These are phyloP conservation scores for Epinephelus moara DNA, from an alignment of 2,113 vertebrate species.

Conservation along the genomic window DNA sequence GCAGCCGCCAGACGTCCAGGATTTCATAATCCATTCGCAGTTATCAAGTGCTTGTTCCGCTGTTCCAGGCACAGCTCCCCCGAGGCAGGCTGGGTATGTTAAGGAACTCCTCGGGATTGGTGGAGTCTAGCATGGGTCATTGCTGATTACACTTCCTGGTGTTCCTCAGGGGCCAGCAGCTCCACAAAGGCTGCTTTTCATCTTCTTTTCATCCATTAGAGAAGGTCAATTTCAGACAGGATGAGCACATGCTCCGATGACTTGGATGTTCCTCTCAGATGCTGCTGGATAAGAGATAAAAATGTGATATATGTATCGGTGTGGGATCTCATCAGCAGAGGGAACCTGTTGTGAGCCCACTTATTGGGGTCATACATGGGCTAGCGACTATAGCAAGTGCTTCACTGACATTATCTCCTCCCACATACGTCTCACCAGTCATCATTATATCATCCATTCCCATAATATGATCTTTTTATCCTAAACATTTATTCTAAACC, in stretches of 20 bases:
- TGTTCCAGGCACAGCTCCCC: slow-evolving; percentile 49
- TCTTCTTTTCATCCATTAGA: slow-evolving; percentile 62
- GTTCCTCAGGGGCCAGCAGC: slow-evolving; percentile 63
- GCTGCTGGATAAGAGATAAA: slow-evolving; percentile 44
- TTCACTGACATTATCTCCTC: not conserved
- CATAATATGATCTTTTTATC: not conserved
- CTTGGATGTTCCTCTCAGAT: slow-evolving; percentile 28
- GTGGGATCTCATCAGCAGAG: slow-evolving; percentile 41
- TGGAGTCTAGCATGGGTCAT: slow-evolving; percentile 64
- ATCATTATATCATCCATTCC: not conserved
- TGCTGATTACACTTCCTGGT: slow-evolving; percentile 76
- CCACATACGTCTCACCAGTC: not conserved
- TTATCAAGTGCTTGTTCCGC: slow-evolving; percentile 65
- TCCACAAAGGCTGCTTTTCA: slow-evolving; percentile 39
- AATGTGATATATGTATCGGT: slow-evolving; percentile 23
- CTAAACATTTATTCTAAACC: no score
- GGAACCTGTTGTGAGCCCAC: slow-evolving; percentile 13
- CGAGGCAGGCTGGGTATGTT: slow-evolving; percentile 42
- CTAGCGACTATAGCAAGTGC: not conserved
- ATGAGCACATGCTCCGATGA: slow-evolving; percentile 49
- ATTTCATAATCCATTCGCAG: slow-evolving; percentile 65
- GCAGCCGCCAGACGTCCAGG: slow-evolving; percentile 28
- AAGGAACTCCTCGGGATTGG: slow-evolving; percentile 61
- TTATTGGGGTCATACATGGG: slow-evolving; percentile 18
- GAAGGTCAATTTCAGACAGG: slow-evolving; percentile 50